These are phyloP conservation scores for Phalloptychus januarius DNA, from an alignment of 2,797 vertebrate species.

Conservation along the genomic window DNA sequence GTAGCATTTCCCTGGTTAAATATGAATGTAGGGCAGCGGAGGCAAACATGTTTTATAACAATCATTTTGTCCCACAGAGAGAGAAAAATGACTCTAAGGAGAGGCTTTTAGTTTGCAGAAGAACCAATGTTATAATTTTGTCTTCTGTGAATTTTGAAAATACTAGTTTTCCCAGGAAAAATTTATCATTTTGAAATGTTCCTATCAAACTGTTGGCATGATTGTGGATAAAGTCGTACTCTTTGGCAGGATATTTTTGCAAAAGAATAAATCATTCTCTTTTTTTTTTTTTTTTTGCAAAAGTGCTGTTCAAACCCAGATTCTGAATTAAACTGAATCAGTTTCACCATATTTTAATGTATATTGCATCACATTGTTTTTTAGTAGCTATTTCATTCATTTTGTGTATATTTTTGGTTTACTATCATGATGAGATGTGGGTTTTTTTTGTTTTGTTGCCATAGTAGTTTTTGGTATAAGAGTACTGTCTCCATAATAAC, in stretches of 20 bases:
- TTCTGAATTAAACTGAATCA: slow-evolving; percentile 36
- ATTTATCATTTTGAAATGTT: slow-evolving; percentile 53
- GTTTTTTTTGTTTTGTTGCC: not conserved
- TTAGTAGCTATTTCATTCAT: not conserved
- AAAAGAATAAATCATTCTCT: slow-evolving; percentile 65
- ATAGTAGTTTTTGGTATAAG: not conserved
- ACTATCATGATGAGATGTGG: not conserved
- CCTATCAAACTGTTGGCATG: slow-evolving; percentile 58
- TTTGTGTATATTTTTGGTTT: not conserved
- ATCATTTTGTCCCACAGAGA: slow-evolving; percentile 36
- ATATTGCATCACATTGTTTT: slow-evolving; percentile 1
- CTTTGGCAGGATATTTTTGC: slow-evolving; percentile 51
- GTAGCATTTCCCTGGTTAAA: slow-evolving; percentile 34
- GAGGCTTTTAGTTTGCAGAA: slow-evolving; percentile 36
- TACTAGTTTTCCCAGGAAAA: slow-evolving; percentile 34
- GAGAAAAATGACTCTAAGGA: slow-evolving; percentile 48
- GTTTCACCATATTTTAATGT: slow-evolving; percentile 26
- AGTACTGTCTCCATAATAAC: not conserved
- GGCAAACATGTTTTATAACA: slow-evolving; percentile 37
- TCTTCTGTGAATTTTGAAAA: slow-evolving; percentile 56
- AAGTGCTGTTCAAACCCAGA: slow-evolving; percentile 46
- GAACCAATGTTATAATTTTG: slow-evolving; percentile 55
- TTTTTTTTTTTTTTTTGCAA: slow-evolving; percentile 10
- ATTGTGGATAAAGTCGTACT: slow-evolving; percentile 61
- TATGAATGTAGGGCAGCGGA: slow-evolving; percentile 34